phyloP scores from a whole-genome alignment of 2,888 invertebrate genomes.

The Druceiella hillmani region DNA sequence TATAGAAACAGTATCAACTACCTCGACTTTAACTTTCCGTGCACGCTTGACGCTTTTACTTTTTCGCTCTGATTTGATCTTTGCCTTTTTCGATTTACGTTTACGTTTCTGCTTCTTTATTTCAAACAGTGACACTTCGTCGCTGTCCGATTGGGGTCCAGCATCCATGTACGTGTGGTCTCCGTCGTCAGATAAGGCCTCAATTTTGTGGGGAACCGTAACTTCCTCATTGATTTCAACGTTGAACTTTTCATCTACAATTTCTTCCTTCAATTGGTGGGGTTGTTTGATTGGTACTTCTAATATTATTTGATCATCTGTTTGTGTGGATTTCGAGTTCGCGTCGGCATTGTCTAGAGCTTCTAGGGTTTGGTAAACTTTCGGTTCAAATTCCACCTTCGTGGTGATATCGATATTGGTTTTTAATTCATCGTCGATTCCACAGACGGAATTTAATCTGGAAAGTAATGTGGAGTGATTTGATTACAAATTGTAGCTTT shows the following conservation, averaged over 20 bases:
- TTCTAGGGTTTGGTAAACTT: no score
- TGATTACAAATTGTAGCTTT: no score
- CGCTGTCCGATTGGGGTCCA: conserved; percentile 32
- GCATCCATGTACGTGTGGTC: background rate
- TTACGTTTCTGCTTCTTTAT: conserved; percentile 33
- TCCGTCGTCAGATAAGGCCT: background rate
- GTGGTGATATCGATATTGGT: no score
- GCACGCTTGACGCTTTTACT: conserved; percentile 18
- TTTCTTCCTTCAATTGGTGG: no score
- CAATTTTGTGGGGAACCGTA: background rate
- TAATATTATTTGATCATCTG: no score
- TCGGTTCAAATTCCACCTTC: no score
- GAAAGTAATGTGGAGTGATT: no score
- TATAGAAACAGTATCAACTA: background rate
- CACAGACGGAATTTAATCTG: no score
- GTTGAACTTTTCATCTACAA: conserved; percentile 1
- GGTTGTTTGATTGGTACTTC: no score
- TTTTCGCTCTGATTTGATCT: conserved; percentile 6
- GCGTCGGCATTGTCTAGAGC: no score
- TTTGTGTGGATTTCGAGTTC: background rate
- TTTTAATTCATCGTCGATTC: no score
- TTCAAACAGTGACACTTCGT: conserved; percentile 33
- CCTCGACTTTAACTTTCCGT: conserved; percentile 11
- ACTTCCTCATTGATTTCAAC: background rate
- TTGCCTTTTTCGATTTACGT: conserved; percentile 16